These are phyloP conservation scores for Aleiodes alternator DNA, from an alignment of 2,888 invertebrate genomes.

Conservation along the genomic window DNA sequence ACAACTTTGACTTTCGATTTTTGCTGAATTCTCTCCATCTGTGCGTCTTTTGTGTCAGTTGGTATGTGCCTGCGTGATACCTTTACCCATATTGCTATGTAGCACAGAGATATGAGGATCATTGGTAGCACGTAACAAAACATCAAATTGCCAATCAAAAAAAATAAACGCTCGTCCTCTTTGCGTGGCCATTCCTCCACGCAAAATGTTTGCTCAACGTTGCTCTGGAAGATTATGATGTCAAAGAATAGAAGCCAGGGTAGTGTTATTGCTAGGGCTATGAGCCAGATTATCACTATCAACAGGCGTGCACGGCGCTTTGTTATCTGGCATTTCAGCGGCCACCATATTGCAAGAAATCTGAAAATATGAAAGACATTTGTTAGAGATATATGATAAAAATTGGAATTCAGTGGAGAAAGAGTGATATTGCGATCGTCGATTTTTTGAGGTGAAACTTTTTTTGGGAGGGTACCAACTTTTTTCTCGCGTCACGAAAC, in stretches of 20 bases:
- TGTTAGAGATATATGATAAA: not conserved
- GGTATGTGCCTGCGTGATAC: conserved; percentile 93
- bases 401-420: not conserved
- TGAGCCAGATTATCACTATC: conserved; percentile 93
- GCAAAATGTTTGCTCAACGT: conserved; percentile 86
- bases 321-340: conserved; percentile 92
- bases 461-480: too few species aligned
- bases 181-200: conserved; percentile 92
- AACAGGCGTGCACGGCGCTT: conserved; percentile 90
- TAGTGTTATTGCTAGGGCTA: conserved; percentile 88
- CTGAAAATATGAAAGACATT: conserved; percentile 79
- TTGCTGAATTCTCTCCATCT: conserved; percentile 94
- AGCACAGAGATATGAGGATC: conserved; percentile 93
- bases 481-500: too few species aligned
- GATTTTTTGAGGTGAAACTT: too few species aligned
- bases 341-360: conserved; percentile 97
- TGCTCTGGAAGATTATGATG: conserved; percentile 84
- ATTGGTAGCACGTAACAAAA: conserved; percentile 94
- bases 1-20: conserved; percentile 96
- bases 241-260: conserved; percentile 96
- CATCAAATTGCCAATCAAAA: conserved; percentile 91
- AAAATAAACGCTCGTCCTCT: conserved; percentile 88
- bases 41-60: conserved; percentile 92
- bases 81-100: conserved; percentile 93
- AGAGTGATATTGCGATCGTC: not conserved